Evolutionary conservation across 2,113 vertebrate species (phyloP), one percentile per base, ranked within the genome.

Genomic region (Amazona guildingii): DNA sequence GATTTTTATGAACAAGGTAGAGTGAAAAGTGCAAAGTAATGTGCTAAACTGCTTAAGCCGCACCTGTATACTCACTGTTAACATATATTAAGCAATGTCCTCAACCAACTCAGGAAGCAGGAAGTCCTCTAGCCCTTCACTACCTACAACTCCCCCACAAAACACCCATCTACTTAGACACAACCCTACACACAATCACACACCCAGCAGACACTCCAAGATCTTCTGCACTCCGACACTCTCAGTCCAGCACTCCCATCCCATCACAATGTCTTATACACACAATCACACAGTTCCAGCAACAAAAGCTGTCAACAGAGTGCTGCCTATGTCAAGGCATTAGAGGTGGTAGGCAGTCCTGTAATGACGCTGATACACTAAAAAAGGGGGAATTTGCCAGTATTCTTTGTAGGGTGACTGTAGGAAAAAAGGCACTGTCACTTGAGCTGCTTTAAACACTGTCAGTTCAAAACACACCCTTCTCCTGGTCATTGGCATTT

Each of bases 391-490:
- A 51, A 69, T 39, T 52, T 52, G 20, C 18, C 17, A 17, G 27
- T n/a, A 86, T 46, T 37, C 31, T 51, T 73, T 54, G 21, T 28
- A 57, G 27, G 69, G 59, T 37, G 54, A 73, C 49, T 83, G 76
- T 81, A 67, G 73, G 91, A 17, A 94, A 86, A 94, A 82, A 82
- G 81, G 51, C 84, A 91, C 64, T 84, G 90, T 70, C 64, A 95
- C 52, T 76, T 94, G 86, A 94, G 80, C 77, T 91, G 64, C 27
- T 77, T 88, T 72, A 61, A 72, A 39, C 16, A 37, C 48, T 11
- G 11, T 57, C 69, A 84, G n/a, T n/a, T 91, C 55, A 59, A 92
- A 94, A 52, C 15, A 29, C 0, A 1, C 10, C 27, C 49, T 69
- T 86, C 92, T 62, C 59, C 31, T 87, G 41, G 37, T 49, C 66